These are phyloP conservation scores for Anastrepha ludens DNA, from an alignment of 1,140 invertebrate genomes.

Conservation along the genomic window DNA sequence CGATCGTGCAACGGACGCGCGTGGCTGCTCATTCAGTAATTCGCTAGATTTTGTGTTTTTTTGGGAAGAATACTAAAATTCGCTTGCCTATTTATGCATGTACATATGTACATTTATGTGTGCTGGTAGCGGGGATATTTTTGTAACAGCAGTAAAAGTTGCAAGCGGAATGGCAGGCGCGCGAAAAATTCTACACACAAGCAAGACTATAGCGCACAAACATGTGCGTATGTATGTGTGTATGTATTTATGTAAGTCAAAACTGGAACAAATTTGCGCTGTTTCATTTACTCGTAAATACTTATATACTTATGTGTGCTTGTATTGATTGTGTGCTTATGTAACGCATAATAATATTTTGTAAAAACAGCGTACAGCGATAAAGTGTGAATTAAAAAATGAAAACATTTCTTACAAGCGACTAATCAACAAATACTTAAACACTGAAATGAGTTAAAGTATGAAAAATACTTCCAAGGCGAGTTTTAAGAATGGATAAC, in stretches of 20 bases:
- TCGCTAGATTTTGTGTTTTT: neutral
- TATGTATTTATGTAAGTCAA: neutral
- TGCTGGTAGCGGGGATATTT: neutral
- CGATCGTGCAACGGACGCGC: neutral
- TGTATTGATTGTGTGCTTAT: neutral
- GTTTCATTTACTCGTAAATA: neutral
- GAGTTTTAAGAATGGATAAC: neutral
- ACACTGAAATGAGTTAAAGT: neutral
- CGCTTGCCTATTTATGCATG: neutral
- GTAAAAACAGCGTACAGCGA: neutral
- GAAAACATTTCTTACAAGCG: neutral
- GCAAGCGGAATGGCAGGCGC: constrained; percentile 19
- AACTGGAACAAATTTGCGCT: neutral
- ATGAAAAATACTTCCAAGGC: neutral
- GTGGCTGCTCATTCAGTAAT: neutral
- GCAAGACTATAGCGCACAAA: neutral
- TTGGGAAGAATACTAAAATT: neutral
- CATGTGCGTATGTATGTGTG: neutral
- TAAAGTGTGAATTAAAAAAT: constrained; percentile 3
- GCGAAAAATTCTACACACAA: constrained; percentile 24
- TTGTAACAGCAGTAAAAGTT: constrained; percentile 40
- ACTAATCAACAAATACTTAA: neutral
- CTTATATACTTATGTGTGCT: neutral
- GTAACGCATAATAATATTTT: neutral
- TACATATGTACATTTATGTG: neutral